Base-by-base conservation (phyloP, 2,113 vertebrate genomes). In the Pelecanoides urinatrix region DNA sequence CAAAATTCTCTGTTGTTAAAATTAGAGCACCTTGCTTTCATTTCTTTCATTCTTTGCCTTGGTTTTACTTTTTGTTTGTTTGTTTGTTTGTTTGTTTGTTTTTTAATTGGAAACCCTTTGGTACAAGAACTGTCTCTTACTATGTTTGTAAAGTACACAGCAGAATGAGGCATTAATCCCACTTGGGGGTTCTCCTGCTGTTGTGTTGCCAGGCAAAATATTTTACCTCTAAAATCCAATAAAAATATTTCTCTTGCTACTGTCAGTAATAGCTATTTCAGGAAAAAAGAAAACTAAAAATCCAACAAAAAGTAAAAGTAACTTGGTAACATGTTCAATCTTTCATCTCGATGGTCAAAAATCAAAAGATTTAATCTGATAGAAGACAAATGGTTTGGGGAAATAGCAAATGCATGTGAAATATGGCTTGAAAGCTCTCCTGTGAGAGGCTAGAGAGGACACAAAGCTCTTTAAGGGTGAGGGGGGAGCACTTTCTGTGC, bases 341-440 rank as follows among this genome's bases (percentile, higher is more conserved):
- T 96, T 88, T 78, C 88, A 92, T 96, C 81, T 85, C 70, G 50
- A 11, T 86, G 40, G 83, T 94, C 81, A 86, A 95, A 98, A 97
- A 87, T 94, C 72, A 92, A 95, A 97, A 86, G 55, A 82, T 88
- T 97, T 95, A 92, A 94, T 94, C 93, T 91, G 63, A 75, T 90
- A 83, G 86, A 95, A 97, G 88, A 96, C 68, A 97, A 97, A 96
- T 91, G 73, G 38, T 95, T 94, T 91, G 62, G 63, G 62, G 89
- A 96, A 98, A 96, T 91, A 93, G 66, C 20, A 95, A 92, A 82
- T 75, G 49, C 65, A 65, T 30, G 7, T 92, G 80, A 96, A 97
- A 97, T 96, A 94, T 80, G 75, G 34, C 42, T 94, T 96, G 92
- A 97, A 98, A 96, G 85, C 94, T 96, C 90, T 96, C 91, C 56